Evolutionary conservation across 2,113 vertebrate genomes (phyloP), one percentile per base, ranked within the genome.

Genomic region (Petrocephalus microphthalmus): DNA sequence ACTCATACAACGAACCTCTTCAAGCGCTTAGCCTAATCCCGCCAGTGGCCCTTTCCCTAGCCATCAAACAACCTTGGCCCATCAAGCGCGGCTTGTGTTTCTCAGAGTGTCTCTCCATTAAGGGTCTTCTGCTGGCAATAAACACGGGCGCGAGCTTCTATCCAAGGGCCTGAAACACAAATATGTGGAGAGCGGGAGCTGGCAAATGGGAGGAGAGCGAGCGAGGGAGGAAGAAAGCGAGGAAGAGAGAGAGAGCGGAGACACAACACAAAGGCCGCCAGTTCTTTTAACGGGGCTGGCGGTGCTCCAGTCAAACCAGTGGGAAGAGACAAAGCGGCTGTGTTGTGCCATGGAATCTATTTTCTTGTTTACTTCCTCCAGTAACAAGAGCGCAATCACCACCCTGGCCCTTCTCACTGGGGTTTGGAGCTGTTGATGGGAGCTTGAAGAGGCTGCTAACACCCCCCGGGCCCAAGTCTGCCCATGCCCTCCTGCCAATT

Each of bases 321-420:
- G 94, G 95, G 95, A 95, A 94, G 95, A 57, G 94, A 97, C 96
- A 96, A 96, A 96, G 95, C 95, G 94, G 90, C 95, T 96, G 95
- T 97, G 95, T 96, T 96, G 94, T 94, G 87, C 92, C 91, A 94
- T 95, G 94, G 96, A 96, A 96, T 97, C 96, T 94, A 96, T 96
- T 96, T 96, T 96, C 95, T 96, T 96, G 96, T 97, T 97, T 96
- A 97, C 95, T 96, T 97, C 96, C 96, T 96, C 93, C 94, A 95
- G 96, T 96, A 97, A 97, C 95, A 96, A 96, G 96, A 95, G 95
- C 94, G 95, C 95, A 96, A 95, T 96, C 96, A 95, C 94, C 96
- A 94, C 96, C 95, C 95, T 93, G 94, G 94, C 93, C 95, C 94
- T 95, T 89, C 94, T 94, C 95, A 95, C 93, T n/a, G n/a, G 74